Base-by-base conservation (phyloP, 2,888 invertebrate genomes). In the Scaptomyza cyrtandrae region DNA sequence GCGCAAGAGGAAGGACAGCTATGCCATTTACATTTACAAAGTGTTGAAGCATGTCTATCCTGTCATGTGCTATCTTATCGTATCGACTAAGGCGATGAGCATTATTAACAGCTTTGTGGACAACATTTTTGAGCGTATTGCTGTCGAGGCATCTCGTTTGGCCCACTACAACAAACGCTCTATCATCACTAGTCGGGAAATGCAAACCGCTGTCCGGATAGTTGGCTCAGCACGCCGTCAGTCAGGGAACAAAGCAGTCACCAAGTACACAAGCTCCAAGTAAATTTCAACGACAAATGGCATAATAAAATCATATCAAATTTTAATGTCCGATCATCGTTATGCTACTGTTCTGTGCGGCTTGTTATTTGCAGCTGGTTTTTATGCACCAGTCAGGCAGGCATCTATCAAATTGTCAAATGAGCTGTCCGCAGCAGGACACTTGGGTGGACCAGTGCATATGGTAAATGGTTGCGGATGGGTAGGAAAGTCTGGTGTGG, bases 51-150 rank as follows among this genome's bases (percentile, higher is more conserved):
- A 93, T 76, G 93, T 95, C 0, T 94, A 94, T 74, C 93, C 94
- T 0, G 94, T 95, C 89, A 93, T n/a, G n/a, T n/a, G n/a, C n/a
- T n/a, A n/a, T n/a, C n/a, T 95, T 44, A 95, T 95, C 0, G 94
- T 96, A 54, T 95, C 95, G 0, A 93, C 93, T 27, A 95, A 95
- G 79, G 94, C 95, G 0, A 96, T 95, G 94, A 90, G 93, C 78
- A 95, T 96, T 74, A 95, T 96, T 95, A 95, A 96, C 90, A 94
- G 94, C 80, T 96, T 96, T 71, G 95, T 96, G 0, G 95, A 94
- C 77, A 96, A 96, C 78, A 94, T 95, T 83, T 93, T 96, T 83
- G 95, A 96, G 89, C 93, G 94, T 45, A 94, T 96, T 46, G 95
- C 95, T 0, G 92, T 93, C 0, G 95, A 96, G 86, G 94, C 95